Evolutionary conservation across 2,797 vertebrate genomes (phyloP).

Genomic region (Coilia nasus): DNA sequence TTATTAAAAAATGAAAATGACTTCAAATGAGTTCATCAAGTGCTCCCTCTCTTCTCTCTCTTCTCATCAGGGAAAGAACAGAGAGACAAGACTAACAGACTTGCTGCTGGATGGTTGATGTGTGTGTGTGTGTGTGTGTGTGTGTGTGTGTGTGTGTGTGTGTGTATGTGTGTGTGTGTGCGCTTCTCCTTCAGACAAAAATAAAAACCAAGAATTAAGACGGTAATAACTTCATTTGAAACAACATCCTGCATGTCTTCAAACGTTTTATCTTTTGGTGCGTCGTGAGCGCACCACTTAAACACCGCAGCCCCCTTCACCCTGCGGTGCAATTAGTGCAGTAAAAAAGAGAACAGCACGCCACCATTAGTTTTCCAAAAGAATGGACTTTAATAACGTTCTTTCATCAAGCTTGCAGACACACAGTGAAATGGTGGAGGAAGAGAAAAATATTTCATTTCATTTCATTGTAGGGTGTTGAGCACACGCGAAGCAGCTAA

Average conservation of each 20-base stretch:
- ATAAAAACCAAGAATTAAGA: slow-evolving; percentile 66
- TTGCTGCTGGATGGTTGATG: neutral
- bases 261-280: slow-evolving; percentile 39
- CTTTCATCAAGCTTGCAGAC: slow-evolving; percentile 57
- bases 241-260: slow-evolving; percentile 34
- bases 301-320: slow-evolving; percentile 30
- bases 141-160: neutral
- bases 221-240: slow-evolving; percentile 39
- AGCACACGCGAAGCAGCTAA: slow-evolving; percentile 36
- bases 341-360: slow-evolving; percentile 46
- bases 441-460: slow-evolving; percentile 1
- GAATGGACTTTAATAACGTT: slow-evolving; percentile 58
- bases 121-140: neutral
- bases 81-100: slow-evolving; percentile 29
- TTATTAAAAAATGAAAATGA: slow-evolving; percentile 75
- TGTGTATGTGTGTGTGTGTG: slow-evolving; percentile 2
- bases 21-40: slow-evolving; percentile 75
- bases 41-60: slow-evolving; percentile 55
- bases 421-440: slow-evolving; percentile 50
- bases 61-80: slow-evolving; percentile 26
- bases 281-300: slow-evolving; percentile 27
- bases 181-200: neutral
- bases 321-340: slow-evolving; percentile 54
- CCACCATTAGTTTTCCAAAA: slow-evolving; percentile 49
- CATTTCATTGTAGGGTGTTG: slow-evolving; percentile 54